A percentile compares a stretch with the other conserved stretches of the same genome.
Evolutionary conservation across 2,797 vertebrate genomes (phyloP).

Genomic region (Trematomus bernacchii): DNA sequence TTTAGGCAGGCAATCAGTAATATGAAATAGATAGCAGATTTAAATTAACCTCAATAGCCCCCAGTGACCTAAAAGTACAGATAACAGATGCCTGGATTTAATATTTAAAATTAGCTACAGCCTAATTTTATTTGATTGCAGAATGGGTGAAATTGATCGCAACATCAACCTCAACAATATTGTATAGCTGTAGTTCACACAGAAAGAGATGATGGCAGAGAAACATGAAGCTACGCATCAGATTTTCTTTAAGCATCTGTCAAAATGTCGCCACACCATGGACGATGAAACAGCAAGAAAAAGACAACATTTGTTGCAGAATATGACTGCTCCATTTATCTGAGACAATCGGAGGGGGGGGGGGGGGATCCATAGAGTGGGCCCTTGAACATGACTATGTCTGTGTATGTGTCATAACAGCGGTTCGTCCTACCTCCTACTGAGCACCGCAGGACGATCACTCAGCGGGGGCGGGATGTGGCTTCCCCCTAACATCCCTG

Average conservation of each 20-base stretch:
- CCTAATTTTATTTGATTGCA: slow-evolving; percentile 17
- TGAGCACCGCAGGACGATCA: slow-evolving; percentile 57
- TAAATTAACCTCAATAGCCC: slow-evolving; percentile 34
- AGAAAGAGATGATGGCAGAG: slow-evolving; percentile 10
- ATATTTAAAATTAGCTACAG: slow-evolving; percentile 23
- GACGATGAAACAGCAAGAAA: slow-evolving; percentile 11
- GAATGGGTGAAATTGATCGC: slow-evolving; percentile 34
- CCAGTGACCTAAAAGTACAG: slow-evolving; percentile 16
- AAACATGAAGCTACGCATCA: slow-evolving; percentile 3
- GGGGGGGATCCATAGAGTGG: slow-evolving; percentile 47
- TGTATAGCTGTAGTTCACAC: not conserved
- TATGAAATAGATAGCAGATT: slow-evolving; percentile 31
- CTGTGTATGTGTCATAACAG: slow-evolving; percentile 73
- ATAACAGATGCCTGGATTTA: slow-evolving; percentile 38
- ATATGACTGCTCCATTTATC: slow-evolving; percentile 56
- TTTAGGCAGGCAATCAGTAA: slow-evolving; percentile 62
- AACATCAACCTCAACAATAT: not conserved
- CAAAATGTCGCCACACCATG: slow-evolving; percentile 14
- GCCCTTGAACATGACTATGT: slow-evolving; percentile 63
- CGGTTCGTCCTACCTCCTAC: slow-evolving; percentile 78
- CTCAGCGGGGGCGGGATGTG: slow-evolving; percentile 66
- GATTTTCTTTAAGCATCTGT: slow-evolving; percentile 20
- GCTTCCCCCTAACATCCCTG: slow-evolving; percentile 71
- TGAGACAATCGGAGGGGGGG: slow-evolving; percentile 50
- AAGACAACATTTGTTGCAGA: slow-evolving; percentile 45